Percentiles rank a stretch among this genome's conserved stretches.
phyloP scores from a whole-genome alignment of 2,113 vertebrate genomes.

The Egretta garzetta region DNA sequence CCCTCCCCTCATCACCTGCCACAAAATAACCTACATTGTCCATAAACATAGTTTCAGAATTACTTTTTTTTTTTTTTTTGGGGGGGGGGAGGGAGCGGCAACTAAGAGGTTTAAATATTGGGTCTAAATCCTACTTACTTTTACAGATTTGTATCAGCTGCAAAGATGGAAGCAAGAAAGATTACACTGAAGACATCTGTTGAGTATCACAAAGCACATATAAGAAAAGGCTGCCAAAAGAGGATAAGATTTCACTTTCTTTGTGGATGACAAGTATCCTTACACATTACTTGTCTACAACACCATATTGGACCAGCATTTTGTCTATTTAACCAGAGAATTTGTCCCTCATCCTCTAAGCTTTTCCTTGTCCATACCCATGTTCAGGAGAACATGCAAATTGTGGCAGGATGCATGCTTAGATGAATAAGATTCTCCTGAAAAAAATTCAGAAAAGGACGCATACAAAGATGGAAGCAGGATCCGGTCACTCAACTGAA shows the following conservation, averaged over 20 bases:
- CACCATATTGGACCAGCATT: not conserved
- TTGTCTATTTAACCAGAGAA: not conserved
- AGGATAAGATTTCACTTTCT: not conserved
- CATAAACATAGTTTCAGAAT: not conserved
- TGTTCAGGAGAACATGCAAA: not conserved
- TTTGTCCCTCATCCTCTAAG: not conserved
- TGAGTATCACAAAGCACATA: not conserved
- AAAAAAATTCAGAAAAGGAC: not conserved
- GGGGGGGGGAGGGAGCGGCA: fast-evolving
- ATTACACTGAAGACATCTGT: not conserved
- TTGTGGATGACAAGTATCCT: not conserved
- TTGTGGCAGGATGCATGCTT: not conserved
- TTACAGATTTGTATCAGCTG: not conserved
- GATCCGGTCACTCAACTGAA: not conserved
- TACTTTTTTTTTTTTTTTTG: not conserved
- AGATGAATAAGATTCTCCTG: not conserved
- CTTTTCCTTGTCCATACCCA: not conserved
- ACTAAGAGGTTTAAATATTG: not conserved
- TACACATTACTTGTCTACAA: not conserved
- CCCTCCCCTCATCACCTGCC: not conserved
- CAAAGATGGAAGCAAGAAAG: not conserved
- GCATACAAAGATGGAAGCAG: not conserved
- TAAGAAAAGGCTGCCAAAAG: not conserved
- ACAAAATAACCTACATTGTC: not conserved
- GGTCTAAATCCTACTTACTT: not conserved